These are phyloP conservation scores for Bellardia bayeri DNA, from an alignment of 2,888 invertebrate species.

Conservation along the genomic window DNA sequence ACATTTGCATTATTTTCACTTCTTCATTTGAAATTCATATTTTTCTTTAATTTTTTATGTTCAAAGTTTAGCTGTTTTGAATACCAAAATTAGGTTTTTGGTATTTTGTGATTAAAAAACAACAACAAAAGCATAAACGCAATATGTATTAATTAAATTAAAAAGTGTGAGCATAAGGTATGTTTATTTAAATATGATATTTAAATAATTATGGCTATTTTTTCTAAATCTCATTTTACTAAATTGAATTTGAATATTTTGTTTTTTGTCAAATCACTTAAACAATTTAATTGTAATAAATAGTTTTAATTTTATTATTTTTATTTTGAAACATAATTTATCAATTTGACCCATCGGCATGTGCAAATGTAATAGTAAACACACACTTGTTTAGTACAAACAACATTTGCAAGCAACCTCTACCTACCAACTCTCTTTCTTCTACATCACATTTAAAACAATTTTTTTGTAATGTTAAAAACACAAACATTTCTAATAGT, in stretches of 20 bases:
- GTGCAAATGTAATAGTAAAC: slow-evolving; percentile 16
- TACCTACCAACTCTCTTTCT: neutral
- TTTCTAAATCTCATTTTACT: neutral
- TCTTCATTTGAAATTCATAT: neutral
- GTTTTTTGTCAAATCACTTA: slow-evolving; percentile 14
- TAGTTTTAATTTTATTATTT: slow-evolving; percentile 10
- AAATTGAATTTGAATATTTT: neutral
- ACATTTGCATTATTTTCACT: too few species aligned
- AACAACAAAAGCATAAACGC: neutral
- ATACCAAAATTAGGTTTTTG: neutral
- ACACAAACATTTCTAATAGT: neutral
- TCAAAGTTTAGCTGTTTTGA: slow-evolving; percentile 4
- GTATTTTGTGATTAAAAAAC: neutral
- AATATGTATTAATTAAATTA: slow-evolving; percentile 8
- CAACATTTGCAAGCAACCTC: neutral
- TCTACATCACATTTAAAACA: neutral
- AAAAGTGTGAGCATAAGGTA: slow-evolving; percentile 84
- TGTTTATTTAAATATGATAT: slow-evolving; percentile 76
- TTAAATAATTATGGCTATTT: slow-evolving; percentile 5
- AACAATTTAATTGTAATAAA: neutral
- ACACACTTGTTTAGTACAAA: slow-evolving; percentile 4
- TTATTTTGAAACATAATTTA: neutral
- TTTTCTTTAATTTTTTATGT: neutral
- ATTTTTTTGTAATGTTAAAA: slow-evolving; percentile 2
- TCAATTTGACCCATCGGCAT: slow-evolving; percentile 28